These are phyloP conservation scores for Ennomos fuscantarius DNA, from an alignment of 2,888 invertebrate species.

Conservation along the genomic window DNA sequence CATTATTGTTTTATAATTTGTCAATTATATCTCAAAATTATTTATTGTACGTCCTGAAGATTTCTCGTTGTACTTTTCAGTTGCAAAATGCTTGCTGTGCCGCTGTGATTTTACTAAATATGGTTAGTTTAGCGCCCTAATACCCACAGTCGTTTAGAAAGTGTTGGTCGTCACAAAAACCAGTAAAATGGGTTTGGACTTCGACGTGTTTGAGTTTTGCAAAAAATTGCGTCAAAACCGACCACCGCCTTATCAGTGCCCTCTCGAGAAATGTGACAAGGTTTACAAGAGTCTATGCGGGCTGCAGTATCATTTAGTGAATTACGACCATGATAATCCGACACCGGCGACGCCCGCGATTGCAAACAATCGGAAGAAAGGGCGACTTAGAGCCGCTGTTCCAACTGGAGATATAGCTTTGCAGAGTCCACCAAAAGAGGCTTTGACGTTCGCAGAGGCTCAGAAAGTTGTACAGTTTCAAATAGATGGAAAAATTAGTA, in stretches of 20 bases:
- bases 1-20: too few relatives aligned
- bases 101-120: too few relatives aligned
- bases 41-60: too few relatives aligned
- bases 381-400: slow-evolving; percentile 84
- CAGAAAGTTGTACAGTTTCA: slow-evolving; percentile 95
- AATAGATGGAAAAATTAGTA: slow-evolving; percentile 91
- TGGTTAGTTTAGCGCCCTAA: background rate
- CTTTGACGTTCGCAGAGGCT: slow-evolving; percentile 92
- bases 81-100: too few relatives aligned
- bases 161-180: slow-evolving; percentile 20
- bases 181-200: slow-evolving; percentile 90
- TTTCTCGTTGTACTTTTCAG: too few relatives aligned
- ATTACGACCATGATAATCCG: slow-evolving; percentile 93
- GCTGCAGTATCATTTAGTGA: slow-evolving; percentile 93
- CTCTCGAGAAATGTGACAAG: slow-evolving; percentile 93
- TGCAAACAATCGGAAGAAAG: slow-evolving; percentile 87
- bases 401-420: slow-evolving; percentile 84
- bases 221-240: slow-evolving; percentile 92
- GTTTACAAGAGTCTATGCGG: slow-evolving; percentile 95
- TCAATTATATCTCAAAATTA: too few relatives aligned
- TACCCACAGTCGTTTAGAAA: slow-evolving; percentile 15
- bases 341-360: slow-evolving; percentile 87
- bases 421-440: slow-evolving; percentile 86
- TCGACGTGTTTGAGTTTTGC: slow-evolving; percentile 94
- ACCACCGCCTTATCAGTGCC: slow-evolving; percentile 94